phyloP scores from a whole-genome alignment of 2,113 vertebrate species.

The Pimephales promelas region DNA sequence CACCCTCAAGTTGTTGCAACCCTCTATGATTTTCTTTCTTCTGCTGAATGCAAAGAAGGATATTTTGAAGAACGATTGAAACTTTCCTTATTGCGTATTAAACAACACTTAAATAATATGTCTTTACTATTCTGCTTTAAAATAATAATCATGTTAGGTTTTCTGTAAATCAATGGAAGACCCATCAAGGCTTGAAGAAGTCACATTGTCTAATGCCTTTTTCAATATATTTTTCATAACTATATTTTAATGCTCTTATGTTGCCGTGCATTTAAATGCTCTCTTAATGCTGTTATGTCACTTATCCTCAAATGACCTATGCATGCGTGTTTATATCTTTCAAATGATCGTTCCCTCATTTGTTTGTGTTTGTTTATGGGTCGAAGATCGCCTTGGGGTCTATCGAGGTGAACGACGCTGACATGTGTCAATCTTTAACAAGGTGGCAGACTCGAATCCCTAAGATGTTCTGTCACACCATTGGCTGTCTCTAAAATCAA shows the following conservation, averaged over 20 bases:
- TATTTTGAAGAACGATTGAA: too few species aligned
- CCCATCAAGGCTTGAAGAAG: not conserved
- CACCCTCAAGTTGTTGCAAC: too few species aligned
- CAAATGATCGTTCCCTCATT: constrained; percentile 13
- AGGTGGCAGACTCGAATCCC: constrained; percentile 67
- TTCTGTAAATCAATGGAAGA: not conserved
- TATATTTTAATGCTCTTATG: not conserved
- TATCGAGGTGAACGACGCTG: constrained; percentile 64
- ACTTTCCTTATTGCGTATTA: too few species aligned
- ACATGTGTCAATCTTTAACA: constrained; percentile 74
- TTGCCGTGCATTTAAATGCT: not conserved
- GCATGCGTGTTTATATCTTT: not conserved
- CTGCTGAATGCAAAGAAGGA: too few species aligned
- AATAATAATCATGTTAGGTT: not conserved
- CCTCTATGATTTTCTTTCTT: too few species aligned
- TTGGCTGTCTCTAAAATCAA: constrained; percentile 72
- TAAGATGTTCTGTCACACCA: constrained; percentile 69
- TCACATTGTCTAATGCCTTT: not conserved
- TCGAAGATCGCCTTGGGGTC: constrained; percentile 59
- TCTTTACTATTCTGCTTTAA: not conserved
- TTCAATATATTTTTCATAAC: not conserved
- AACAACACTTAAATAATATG: not conserved
- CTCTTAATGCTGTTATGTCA: not conserved
- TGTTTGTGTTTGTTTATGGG: constrained; percentile 54
- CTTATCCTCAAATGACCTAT: constrained; percentile 8